Evolutionary conservation across 2,888 invertebrate species (phyloP).

Genomic region (Nasonia oneida): DNA sequence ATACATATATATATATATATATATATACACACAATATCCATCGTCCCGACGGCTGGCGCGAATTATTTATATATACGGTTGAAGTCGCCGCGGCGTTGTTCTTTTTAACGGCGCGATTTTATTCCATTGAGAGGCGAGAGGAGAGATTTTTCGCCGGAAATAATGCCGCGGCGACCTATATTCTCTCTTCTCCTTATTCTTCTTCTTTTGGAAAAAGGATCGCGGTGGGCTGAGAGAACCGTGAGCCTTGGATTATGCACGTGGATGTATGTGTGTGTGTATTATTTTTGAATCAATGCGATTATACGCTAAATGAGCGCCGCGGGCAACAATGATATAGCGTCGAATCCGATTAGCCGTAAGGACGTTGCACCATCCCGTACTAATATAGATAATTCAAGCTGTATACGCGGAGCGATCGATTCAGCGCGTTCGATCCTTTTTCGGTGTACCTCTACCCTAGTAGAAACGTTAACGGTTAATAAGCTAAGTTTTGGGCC

Average conservation of each 20-base stretch:
- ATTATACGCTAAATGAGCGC: too few species aligned
- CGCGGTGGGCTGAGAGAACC: background rate
- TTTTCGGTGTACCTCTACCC: background rate
- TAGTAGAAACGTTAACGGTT: too few species aligned
- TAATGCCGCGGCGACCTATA: background rate
- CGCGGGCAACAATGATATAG: background rate
- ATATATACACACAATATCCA: constrained; percentile 4
- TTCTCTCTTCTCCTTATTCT: background rate
- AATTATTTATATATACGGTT: background rate
- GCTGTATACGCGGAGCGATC: background rate
- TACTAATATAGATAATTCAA: background rate
- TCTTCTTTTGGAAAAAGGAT: background rate
- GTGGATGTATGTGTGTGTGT: background rate
- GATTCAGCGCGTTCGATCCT: background rate
- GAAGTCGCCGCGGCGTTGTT: background rate
- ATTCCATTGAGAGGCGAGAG: background rate
- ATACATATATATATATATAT: background rate
- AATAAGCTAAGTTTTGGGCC: too few species aligned
- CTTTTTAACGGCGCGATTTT: background rate
- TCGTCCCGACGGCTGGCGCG: background rate
- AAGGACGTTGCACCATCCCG: background rate
- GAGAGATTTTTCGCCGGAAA: constrained; percentile 1
- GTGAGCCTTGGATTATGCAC: background rate
- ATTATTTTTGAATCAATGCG: too few species aligned
- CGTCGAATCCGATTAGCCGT: background rate